phyloP scores from a whole-genome alignment of 2,113 vertebrate species.

The Chamaea fasciata region DNA sequence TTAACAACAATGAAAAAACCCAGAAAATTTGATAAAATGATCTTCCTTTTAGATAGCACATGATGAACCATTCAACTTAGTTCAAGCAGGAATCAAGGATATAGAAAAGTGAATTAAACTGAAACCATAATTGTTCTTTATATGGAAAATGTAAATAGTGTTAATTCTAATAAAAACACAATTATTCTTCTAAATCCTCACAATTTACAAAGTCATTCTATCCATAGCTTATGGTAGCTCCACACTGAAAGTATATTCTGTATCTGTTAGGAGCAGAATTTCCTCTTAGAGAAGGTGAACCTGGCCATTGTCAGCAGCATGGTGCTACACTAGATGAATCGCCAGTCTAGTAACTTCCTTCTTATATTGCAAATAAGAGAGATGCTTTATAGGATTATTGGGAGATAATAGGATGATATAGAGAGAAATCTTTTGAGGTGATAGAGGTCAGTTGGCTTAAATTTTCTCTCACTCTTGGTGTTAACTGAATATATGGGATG shows the following conservation, averaged over 20 bases:
- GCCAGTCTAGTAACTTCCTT: not conserved
- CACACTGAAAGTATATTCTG: not conserved
- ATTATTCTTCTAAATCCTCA: not conserved
- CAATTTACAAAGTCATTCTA: not conserved
- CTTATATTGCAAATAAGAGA: conserved; percentile 22
- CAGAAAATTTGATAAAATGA: not conserved
- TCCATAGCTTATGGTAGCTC: not conserved
- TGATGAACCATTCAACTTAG: not conserved
- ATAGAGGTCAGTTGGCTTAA: conserved; percentile 8
- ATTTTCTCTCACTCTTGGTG: conserved; percentile 6
- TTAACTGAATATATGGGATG: not conserved
- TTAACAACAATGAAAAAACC: not conserved
- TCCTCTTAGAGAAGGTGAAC: not conserved
- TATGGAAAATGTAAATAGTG: not conserved
- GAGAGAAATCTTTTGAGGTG: not conserved
- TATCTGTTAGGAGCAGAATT: not conserved
- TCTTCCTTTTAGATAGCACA: not conserved
- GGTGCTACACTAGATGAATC: not conserved
- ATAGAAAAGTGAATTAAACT: not conserved
- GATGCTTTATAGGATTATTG: conserved; percentile 16
- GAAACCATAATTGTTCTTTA: not conserved
- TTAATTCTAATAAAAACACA: not conserved
- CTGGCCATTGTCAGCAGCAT: not conserved
- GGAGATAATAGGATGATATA: conserved; percentile 19
- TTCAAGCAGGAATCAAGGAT: not conserved